Evolutionary conservation across 2,113 vertebrate genomes (phyloP).

Genomic region (Myiozetetes cayanensis): DNA sequence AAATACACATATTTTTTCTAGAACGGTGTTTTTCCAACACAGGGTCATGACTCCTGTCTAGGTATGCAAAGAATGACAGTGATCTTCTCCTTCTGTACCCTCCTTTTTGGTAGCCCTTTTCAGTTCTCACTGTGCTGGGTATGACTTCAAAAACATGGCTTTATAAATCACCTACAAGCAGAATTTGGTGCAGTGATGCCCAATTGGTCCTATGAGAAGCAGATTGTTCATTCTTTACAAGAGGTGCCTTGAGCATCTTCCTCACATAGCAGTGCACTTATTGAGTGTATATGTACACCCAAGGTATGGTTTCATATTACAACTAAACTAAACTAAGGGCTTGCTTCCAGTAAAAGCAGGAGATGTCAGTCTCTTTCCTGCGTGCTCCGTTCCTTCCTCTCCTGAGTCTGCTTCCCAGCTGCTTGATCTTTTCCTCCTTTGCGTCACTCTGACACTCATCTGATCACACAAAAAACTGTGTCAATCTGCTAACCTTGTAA

Average conservation of each 20-base stretch:
- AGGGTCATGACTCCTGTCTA: background rate
- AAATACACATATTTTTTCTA: background rate
- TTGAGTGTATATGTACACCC: background rate
- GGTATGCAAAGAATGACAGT: background rate
- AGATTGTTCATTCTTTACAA: background rate
- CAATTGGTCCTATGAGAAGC: background rate
- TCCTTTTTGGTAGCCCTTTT: background rate
- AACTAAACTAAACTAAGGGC: background rate
- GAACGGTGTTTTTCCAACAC: background rate
- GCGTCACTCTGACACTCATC: background rate
- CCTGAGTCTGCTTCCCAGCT: background rate
- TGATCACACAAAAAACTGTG: background rate
- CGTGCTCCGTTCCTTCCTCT: background rate
- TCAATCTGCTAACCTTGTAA: background rate
- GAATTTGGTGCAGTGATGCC: background rate
- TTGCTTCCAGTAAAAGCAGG: slow-evolving; percentile 4
- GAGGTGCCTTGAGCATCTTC: background rate
- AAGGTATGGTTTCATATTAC: background rate
- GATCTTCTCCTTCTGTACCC: background rate
- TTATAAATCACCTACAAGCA: background rate
- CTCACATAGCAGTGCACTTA: background rate
- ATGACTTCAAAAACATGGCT: background rate
- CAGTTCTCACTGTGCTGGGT: background rate
- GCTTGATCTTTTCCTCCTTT: slow-evolving; percentile 15
- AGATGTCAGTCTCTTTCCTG: background rate